Percentiles rank a stretch among this genome's conserved stretches.
phyloP scores from a whole-genome alignment of 2,888 invertebrate species.

The Zaprionus obscuricornis region DNA sequence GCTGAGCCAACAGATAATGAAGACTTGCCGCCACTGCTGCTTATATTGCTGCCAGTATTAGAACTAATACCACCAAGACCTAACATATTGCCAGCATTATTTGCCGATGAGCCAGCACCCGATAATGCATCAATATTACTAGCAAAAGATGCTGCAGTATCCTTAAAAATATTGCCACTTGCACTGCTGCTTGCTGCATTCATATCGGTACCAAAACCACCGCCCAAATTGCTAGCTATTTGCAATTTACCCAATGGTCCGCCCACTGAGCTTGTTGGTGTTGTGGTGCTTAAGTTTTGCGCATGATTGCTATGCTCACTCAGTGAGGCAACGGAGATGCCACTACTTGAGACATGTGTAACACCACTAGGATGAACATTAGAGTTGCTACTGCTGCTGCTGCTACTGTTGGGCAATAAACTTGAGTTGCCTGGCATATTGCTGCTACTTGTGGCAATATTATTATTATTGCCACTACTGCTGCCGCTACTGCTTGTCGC shows the following conservation, averaged over 20 bases:
- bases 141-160: constrained; percentile 20
- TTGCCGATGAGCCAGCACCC: constrained; percentile 60
- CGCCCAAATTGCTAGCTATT: constrained; percentile 45
- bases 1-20: constrained; percentile 17
- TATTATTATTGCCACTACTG: constrained; percentile 12
- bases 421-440: constrained; percentile 19
- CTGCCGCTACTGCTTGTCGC: constrained; percentile 29
- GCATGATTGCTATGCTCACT: constrained; percentile 63
- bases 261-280: constrained; percentile 23
- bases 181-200: constrained; percentile 29
- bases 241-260: constrained; percentile 39
- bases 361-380: constrained; percentile 48
- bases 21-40: constrained; percentile 33
- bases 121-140: constrained; percentile 27
- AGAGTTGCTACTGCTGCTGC: constrained; percentile 21
- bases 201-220: constrained; percentile 45
- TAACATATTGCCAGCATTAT: constrained; percentile 7
- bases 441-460: constrained; percentile 36
- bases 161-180: constrained; percentile 27
- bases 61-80: constrained; percentile 27
- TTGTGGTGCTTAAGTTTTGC: constrained; percentile 48
- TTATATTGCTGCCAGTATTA: constrained; percentile 47
- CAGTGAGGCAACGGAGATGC: constrained; percentile 14
- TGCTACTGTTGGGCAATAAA: constrained; percentile 17
- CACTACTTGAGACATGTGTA: constrained; percentile 48